Evolutionary conservation across 2,888 invertebrate genomes (phyloP).

Genomic region (Hyposoter didymator): DNA sequence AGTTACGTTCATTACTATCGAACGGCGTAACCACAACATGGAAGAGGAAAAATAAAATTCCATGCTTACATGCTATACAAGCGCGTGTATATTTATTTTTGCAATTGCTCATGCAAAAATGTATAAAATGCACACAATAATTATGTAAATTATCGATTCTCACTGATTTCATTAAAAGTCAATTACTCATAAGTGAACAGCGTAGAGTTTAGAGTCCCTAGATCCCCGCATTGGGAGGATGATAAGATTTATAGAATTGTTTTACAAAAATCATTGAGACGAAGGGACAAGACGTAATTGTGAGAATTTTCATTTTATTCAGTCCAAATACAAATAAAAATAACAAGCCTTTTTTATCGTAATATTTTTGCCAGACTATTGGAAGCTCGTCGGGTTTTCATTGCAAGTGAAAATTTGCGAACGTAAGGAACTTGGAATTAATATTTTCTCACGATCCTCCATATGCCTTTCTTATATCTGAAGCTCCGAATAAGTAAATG

Average conservation of each 20-base stretch:
- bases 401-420: too few species aligned
- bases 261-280: not conserved
- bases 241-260: not conserved
- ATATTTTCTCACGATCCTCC: too few species aligned
- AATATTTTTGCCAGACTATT: too few species aligned
- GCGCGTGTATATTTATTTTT: too few species aligned
- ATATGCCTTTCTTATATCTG: too few species aligned
- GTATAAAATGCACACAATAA: constrained; percentile 25
- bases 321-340: too few species aligned
- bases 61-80: not conserved
- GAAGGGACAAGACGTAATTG: not conserved
- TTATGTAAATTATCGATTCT: constrained; percentile 20
- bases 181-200: constrained; percentile 17
- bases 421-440: too few species aligned
- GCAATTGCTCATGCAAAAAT: too few species aligned
- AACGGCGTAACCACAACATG: not conserved
- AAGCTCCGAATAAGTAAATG: not conserved
- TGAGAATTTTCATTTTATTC: not conserved
- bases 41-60: constrained; percentile 13
- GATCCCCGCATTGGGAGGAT: not conserved
- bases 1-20: constrained; percentile 51
- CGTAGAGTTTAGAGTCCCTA: not conserved
- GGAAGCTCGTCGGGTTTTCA: too few species aligned
- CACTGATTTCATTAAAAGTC: constrained; percentile 6
- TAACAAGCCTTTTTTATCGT: too few species aligned